Percentiles rank a stretch among this genome's conserved stretches.
phyloP scores from a whole-genome alignment of 2,113 vertebrate species.

The Pollimyrus isidori region DNA sequence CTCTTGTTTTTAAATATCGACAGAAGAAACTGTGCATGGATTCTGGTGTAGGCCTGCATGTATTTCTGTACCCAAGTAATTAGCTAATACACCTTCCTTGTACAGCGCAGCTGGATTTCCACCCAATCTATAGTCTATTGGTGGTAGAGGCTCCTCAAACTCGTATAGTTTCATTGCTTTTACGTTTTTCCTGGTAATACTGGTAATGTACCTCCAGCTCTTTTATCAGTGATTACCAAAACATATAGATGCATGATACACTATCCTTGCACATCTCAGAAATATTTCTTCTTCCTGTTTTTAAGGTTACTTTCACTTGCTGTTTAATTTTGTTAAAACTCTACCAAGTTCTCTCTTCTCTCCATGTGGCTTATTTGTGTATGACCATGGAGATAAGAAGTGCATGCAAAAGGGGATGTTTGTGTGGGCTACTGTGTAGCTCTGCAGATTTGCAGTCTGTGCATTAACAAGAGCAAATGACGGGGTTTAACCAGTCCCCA shows the following conservation, averaged over 20 bases:
- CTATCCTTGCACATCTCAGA: background rate
- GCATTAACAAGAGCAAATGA: background rate
- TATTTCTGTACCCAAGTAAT: no score
- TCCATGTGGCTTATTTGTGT: background rate
- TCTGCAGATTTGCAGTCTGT: background rate
- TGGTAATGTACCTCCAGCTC: background rate
- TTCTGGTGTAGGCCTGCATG: no score
- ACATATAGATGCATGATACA: background rate
- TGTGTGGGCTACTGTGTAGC: background rate
- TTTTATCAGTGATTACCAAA: background rate
- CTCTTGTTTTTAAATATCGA: no score
- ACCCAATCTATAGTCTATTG: background rate
- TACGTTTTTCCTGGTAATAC: background rate
- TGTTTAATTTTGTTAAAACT: background rate
- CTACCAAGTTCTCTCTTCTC: background rate
- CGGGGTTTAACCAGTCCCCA: background rate
- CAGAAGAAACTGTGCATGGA: no score
- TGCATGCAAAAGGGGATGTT: background rate
- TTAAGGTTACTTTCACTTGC: background rate
- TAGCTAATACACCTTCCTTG: background rate
- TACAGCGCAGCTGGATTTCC: background rate
- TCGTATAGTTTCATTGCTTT: background rate
- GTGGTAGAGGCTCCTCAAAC: background rate
- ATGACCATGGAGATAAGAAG: background rate
- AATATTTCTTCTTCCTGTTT: background rate